Evolutionary conservation across 2,113 vertebrate species (phyloP).

Genomic region (Lontra canadensis): DNA sequence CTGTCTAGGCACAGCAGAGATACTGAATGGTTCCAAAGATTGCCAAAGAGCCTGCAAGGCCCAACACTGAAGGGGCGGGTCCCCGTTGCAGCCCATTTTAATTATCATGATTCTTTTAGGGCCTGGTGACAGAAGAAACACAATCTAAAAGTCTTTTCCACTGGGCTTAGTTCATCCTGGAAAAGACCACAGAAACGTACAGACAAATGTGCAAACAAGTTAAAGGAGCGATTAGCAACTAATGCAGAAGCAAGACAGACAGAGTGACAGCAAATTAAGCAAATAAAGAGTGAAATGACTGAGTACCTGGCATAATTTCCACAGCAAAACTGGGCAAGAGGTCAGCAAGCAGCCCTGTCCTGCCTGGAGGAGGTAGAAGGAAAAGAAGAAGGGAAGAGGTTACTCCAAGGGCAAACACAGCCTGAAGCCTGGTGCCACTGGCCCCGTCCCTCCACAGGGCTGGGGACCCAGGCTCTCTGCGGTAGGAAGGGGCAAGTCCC

Average conservation of each 20-base stretch:
- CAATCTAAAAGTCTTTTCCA: neutral
- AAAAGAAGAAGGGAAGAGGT: constrained; percentile 85
- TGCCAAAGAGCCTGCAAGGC: neutral
- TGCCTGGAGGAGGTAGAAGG: constrained; percentile 94
- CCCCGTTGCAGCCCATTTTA: neutral
- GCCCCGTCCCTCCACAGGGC: neutral
- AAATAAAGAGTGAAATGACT: constrained; percentile 79
- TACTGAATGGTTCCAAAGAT: neutral
- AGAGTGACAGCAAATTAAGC: constrained; percentile 74
- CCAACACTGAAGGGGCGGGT: neutral
- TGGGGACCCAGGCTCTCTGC: neutral
- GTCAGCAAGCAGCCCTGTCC: constrained; percentile 97
- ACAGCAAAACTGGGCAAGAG: constrained; percentile 99
- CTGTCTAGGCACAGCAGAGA: neutral
- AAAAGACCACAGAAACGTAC: constrained; percentile 34
- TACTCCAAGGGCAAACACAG: constrained; percentile 82
- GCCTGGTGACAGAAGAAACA: neutral
- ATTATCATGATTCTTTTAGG: neutral
- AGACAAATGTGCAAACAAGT: neutral
- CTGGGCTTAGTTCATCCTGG: constrained; percentile 44
- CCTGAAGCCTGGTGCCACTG: constrained; percentile 45
- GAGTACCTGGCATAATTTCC: constrained; percentile 99
- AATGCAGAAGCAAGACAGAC: constrained; percentile 68
- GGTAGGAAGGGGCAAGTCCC: constrained; percentile 23
- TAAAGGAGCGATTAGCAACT: constrained; percentile 67